Conservation (phyloP, 2,888 invertebrate genomes). For the Drosophila meridionalis region DNA sequence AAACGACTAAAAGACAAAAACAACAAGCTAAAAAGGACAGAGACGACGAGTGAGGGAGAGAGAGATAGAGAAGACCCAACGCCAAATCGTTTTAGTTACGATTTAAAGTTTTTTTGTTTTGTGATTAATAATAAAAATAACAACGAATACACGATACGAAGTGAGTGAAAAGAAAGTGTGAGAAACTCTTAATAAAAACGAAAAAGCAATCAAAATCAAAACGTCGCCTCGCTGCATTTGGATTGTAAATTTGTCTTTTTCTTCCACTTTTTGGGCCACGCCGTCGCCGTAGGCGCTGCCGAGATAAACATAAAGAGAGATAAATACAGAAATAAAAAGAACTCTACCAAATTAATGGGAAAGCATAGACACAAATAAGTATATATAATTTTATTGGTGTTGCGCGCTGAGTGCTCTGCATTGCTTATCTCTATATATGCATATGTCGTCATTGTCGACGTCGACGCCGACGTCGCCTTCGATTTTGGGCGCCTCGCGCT, state of each 20-base stretch:
- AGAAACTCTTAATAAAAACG: slow-evolving; percentile 50
- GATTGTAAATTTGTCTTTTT: slow-evolving; percentile 64
- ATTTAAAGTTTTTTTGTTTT: slow-evolving; percentile 23
- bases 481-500: slow-evolving; percentile 33
- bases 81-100: slow-evolving; percentile 28
- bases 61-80: slow-evolving; percentile 20
- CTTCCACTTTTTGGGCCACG: slow-evolving; percentile 55
- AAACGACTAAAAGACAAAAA: slow-evolving; percentile 50
- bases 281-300: slow-evolving; percentile 54
- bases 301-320: slow-evolving; percentile 76
- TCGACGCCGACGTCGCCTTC: slow-evolving; percentile 37
- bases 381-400: slow-evolving; percentile 49
- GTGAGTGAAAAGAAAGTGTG: slow-evolving; percentile 70
- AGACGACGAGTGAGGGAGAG: neutral
- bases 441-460: slow-evolving; percentile 53
- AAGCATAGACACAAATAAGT: slow-evolving; percentile 60
- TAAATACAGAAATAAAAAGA: slow-evolving; percentile 71
- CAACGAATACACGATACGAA: slow-evolving; percentile 35
- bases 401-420: slow-evolving; percentile 36
- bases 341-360: slow-evolving; percentile 63
- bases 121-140: slow-evolving; percentile 51
- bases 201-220: slow-evolving; percentile 60
- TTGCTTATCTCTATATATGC: slow-evolving; percentile 67
- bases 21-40: slow-evolving; percentile 33
- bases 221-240: slow-evolving; percentile 61